phyloP scores from a whole-genome alignment of 35 echinoderm and acorn worm species.

The Apostichopus japonicus region DNA sequence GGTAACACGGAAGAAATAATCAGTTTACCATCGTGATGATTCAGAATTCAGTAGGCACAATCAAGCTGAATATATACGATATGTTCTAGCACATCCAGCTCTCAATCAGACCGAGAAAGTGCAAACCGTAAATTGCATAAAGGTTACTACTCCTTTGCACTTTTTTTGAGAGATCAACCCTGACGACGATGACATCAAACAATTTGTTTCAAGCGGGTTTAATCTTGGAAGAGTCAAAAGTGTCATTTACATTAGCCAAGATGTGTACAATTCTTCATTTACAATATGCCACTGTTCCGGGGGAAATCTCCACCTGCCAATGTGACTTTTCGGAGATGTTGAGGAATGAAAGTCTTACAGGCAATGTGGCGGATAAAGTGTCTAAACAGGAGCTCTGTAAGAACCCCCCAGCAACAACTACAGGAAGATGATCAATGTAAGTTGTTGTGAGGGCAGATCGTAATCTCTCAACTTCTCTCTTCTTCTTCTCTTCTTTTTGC shows the following conservation, averaged over 20 bases:
- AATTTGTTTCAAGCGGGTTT: too few species aligned
- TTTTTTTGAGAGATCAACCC: background rate
- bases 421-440: background rate
- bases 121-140: background rate
- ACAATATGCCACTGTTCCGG: background rate
- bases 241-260: background rate
- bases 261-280: background rate
- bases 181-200: background rate
- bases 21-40: too few species aligned
- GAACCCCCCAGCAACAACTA: background rate
- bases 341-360: background rate
- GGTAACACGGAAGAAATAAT: too few species aligned
- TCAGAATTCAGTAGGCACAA: too few species aligned
- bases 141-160: constrained; percentile 3
- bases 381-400: background rate
- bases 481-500: background rate
- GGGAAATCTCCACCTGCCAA: background rate
- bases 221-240: background rate
- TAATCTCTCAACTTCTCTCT: background rate
- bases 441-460: background rate
- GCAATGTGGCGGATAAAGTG: background rate
- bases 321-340: background rate
- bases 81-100: too few species aligned
- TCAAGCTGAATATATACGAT: too few species aligned
- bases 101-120: background rate